Percentiles rank a stretch among this genome's conserved stretches.
Evolutionary conservation across 2,888 invertebrate species (phyloP).

Genomic region (Synergus umbraculus): DNA sequence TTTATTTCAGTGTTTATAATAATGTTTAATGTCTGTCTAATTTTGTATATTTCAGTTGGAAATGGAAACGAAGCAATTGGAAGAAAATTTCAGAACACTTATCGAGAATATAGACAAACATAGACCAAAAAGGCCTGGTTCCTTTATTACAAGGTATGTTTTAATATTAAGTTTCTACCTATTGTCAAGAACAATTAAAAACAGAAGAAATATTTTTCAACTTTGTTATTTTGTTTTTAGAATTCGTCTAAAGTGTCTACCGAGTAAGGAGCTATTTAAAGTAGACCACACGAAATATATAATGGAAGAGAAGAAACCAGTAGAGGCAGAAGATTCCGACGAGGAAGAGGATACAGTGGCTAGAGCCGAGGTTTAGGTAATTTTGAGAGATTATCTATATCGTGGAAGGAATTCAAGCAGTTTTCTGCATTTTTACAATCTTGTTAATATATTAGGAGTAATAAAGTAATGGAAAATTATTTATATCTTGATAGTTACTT

Average conservation of each 20-base stretch:
- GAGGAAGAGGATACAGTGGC: slow-evolving; percentile 45
- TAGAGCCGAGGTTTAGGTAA: slow-evolving; percentile 13
- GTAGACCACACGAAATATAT: slow-evolving; percentile 79
- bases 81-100: slow-evolving; percentile 85
- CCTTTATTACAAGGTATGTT: slow-evolving; percentile 84
- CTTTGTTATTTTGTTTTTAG: slow-evolving; percentile 74
- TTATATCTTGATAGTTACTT: not conserved
- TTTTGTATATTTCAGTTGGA: slow-evolving; percentile 80
- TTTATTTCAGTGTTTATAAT: not conserved
- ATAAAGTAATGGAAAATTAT: slow-evolving; percentile 21
- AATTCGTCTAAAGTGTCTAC: slow-evolving; percentile 82
- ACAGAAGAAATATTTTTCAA: not conserved
- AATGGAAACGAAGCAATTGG: slow-evolving; percentile 85
- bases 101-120: slow-evolving; percentile 82
- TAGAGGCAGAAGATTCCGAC: slow-evolving; percentile 64
- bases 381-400: not conserved
- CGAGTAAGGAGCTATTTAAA: slow-evolving; percentile 84
- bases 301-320: slow-evolving; percentile 54
- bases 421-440: not conserved
- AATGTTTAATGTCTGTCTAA: slow-evolving; percentile 23
- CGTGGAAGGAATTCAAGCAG: not conserved
- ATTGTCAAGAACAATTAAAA: slow-evolving; percentile 15
- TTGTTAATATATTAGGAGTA: slow-evolving; percentile 29
- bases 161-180: slow-evolving; percentile 41
- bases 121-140: slow-evolving; percentile 84